A percentile compares a stretch with the other conserved stretches of the same genome.
phyloP scores from a whole-genome alignment of 2,888 invertebrate species.

The Dryobota labecula region DNA sequence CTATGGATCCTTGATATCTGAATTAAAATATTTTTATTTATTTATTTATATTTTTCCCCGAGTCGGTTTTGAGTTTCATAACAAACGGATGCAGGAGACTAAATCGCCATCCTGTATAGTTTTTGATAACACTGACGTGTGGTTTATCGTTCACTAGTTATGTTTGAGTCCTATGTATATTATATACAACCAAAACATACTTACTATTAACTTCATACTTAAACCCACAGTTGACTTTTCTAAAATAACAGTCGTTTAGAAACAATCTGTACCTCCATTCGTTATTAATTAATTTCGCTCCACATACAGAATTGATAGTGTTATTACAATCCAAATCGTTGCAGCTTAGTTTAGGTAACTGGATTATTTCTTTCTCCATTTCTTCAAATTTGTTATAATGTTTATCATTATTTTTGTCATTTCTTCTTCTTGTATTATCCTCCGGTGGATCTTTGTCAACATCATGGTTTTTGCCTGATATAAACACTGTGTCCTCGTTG shows the following conservation, averaged over 20 bases:
- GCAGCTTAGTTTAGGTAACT: constrained; percentile 70
- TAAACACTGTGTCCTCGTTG: constrained; percentile 44
- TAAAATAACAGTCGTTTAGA: constrained; percentile 82
- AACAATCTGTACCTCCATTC: constrained; percentile 78
- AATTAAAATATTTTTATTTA: no score
- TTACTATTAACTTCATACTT: constrained; percentile 78
- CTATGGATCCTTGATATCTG: no score
- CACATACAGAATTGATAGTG: constrained; percentile 75
- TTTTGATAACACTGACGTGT: no score
- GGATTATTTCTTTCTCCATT: neutral
- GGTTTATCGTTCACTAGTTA: no score
- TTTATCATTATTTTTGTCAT: neutral
- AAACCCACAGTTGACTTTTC: constrained; percentile 84
- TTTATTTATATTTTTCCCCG: no score
- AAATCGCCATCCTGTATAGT: no score
- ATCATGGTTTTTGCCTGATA: constrained; percentile 54
- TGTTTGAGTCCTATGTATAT: no score
- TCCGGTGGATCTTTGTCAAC: neutral
- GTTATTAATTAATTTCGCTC: constrained; percentile 73
- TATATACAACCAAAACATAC: no score
- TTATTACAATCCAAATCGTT: constrained; percentile 76
- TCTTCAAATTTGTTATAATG: neutral
- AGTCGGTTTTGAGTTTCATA: no score
- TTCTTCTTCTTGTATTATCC: neutral
- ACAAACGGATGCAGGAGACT: no score